phyloP scores from a whole-genome alignment of 1,140 invertebrate genomes.

The Sarcophaga peregrina region DNA sequence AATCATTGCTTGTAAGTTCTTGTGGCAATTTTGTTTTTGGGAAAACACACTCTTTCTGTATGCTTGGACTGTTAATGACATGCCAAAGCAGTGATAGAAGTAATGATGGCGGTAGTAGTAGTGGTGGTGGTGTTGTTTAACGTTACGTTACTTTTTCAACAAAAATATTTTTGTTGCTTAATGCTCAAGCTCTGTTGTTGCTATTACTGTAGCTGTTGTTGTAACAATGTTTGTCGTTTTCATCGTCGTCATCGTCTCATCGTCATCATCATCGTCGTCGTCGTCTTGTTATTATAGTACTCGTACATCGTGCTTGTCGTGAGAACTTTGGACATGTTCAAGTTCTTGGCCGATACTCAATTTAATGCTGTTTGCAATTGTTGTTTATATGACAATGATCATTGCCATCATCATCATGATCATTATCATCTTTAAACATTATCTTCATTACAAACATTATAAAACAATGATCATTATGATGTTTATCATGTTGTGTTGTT shows the following conservation, averaged over 20 bases:
- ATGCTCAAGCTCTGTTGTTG: background rate
- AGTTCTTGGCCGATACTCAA: constrained; percentile 47
- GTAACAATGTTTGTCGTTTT: background rate
- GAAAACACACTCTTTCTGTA: too few species aligned
- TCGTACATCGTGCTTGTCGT: constrained; percentile 27
- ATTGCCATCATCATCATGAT: constrained; percentile 18
- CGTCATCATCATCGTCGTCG: constrained; percentile 6
- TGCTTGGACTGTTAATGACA: too few species aligned
- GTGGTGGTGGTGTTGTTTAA: too few species aligned
- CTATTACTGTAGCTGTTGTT: background rate
- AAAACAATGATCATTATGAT: background rate
- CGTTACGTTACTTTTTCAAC: too few species aligned
- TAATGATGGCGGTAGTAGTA: too few species aligned
- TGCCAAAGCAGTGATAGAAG: too few species aligned
- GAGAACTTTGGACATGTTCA: constrained; percentile 46
- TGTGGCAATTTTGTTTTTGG: too few species aligned
- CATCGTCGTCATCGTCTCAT: background rate
- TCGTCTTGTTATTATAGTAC: constrained; percentile 15
- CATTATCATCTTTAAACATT: constrained; percentile 28
- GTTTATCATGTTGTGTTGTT: background rate
- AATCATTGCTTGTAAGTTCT: too few species aligned
- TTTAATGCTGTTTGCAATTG: constrained; percentile 31
- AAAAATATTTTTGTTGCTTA: background rate
- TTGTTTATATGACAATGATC: constrained; percentile 11
- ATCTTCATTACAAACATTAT: background rate